A percentile compares a stretch with the other conserved stretches of the same genome.
Evolutionary conservation across 2,113 vertebrate species (phyloP).

Genomic region (Maccullochella peelii): DNA sequence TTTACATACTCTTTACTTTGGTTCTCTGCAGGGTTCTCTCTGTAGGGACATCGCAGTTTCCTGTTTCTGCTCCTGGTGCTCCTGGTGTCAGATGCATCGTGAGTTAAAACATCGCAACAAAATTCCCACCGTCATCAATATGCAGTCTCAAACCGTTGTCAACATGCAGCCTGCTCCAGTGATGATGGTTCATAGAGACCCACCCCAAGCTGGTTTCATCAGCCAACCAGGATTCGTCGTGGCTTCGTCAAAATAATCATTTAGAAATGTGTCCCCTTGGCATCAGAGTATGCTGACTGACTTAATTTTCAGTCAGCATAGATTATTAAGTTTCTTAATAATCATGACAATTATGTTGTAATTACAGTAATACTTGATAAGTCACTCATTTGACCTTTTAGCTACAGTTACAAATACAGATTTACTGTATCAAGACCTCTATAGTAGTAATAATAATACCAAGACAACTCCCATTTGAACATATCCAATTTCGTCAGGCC

Average conservation of each 20-base stretch:
- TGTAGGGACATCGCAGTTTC: conserved; percentile 64
- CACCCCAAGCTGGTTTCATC: accelerated
- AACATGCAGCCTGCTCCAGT: conserved; percentile 43
- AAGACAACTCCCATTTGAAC: no score
- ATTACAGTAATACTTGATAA: neutral
- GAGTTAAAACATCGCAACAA: conserved; percentile 47
- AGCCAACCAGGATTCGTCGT: accelerated
- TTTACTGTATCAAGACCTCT: neutral
- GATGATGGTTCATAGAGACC: neutral
- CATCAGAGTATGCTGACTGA: neutral
- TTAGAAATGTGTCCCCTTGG: neutral
- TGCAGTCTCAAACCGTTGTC: neutral
- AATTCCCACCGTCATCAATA: neutral
- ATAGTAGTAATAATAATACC: no score
- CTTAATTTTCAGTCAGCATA: no score
- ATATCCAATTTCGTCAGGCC: no score
- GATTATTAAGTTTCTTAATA: neutral
- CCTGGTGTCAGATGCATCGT: conserved; percentile 75
- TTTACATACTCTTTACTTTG: accelerated
- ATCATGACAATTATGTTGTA: neutral
- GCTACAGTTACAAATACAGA: neutral
- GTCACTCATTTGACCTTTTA: neutral
- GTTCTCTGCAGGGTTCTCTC: conserved; percentile 58
- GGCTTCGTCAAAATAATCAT: accelerated
- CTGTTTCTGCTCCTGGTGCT: conserved; percentile 67